phyloP scores from a whole-genome alignment of 2,113 vertebrate species.

The Alces alces region DNA sequence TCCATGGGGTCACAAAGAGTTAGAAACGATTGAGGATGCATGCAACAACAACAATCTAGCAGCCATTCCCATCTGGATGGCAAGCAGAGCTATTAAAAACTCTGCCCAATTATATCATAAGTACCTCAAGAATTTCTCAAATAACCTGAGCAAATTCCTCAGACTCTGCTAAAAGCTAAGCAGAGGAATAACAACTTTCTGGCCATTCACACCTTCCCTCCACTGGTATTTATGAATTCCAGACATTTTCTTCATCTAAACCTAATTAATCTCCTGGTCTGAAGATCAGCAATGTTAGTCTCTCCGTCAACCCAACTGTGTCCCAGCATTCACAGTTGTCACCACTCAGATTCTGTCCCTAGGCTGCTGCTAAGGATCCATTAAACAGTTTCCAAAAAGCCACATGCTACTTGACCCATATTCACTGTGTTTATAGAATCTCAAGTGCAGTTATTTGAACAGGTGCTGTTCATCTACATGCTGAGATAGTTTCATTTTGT shows the following conservation, averaged over 20 bases:
- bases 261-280: not conserved
- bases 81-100: not conserved
- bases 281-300: not conserved
- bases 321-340: not conserved
- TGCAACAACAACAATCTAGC: not conserved
- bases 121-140: slow-evolving; percentile 29
- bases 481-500: not conserved
- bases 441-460: not conserved
- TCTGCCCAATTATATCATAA: not conserved
- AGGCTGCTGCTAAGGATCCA: not conserved
- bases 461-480: not conserved
- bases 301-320: not conserved
- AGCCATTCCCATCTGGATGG: not conserved
- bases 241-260: not conserved
- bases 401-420: not conserved
- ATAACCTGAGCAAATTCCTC: not conserved
- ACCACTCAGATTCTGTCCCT: not conserved
- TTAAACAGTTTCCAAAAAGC: not conserved
- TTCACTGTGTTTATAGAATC: not conserved
- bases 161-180: not conserved
- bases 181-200: not conserved
- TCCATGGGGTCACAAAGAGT: not conserved
- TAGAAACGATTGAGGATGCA: not conserved
- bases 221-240: not conserved
- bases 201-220: not conserved